Conservation (phyloP, 2,113 vertebrate species). For the Ceyx melanurus region DNA sequence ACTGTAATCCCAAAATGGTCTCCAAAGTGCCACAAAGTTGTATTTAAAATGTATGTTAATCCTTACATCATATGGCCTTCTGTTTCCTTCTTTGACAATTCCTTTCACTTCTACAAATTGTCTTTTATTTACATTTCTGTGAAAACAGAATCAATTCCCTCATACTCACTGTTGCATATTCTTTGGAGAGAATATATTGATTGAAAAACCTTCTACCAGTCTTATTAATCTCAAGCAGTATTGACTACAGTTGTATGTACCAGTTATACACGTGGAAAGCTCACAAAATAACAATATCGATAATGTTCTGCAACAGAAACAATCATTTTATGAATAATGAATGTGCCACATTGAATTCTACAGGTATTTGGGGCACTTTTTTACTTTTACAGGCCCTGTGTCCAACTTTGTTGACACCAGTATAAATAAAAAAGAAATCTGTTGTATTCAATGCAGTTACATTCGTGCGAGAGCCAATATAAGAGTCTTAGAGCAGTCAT, state of each 20-base stretch:
- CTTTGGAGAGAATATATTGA: slow-evolving; percentile 44
- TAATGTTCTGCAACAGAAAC: slow-evolving; percentile 53
- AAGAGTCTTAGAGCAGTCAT: slow-evolving; percentile 13
- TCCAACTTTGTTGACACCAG: not conserved
- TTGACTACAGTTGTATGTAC: slow-evolving; percentile 53
- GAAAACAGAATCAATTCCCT: slow-evolving; percentile 26
- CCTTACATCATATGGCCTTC: not conserved
- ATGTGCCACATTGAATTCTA: slow-evolving; percentile 17
- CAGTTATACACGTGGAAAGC: slow-evolving; percentile 21
- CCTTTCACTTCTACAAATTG: not conserved
- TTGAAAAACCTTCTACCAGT: slow-evolving; percentile 44
- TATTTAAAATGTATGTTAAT: slow-evolving; percentile 49
- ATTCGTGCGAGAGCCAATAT: not conserved
- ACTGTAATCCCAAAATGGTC: slow-evolving; percentile 7
- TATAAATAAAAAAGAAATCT: slow-evolving; percentile 39
- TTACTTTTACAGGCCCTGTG: slow-evolving; percentile 17
- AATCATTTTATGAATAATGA: slow-evolving; percentile 60
- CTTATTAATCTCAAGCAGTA: slow-evolving; percentile 57
- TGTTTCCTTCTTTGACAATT: not conserved
- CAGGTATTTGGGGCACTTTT: slow-evolving; percentile 32
- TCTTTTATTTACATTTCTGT: slow-evolving; percentile 41
- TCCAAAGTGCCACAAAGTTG: slow-evolving; percentile 14
- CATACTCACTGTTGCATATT: slow-evolving; percentile 6
- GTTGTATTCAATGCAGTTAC: not conserved
- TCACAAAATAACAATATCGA: slow-evolving; percentile 59